Base-by-base conservation (phyloP, 2,113 vertebrate species). In the Trematomus loennbergii region DNA sequence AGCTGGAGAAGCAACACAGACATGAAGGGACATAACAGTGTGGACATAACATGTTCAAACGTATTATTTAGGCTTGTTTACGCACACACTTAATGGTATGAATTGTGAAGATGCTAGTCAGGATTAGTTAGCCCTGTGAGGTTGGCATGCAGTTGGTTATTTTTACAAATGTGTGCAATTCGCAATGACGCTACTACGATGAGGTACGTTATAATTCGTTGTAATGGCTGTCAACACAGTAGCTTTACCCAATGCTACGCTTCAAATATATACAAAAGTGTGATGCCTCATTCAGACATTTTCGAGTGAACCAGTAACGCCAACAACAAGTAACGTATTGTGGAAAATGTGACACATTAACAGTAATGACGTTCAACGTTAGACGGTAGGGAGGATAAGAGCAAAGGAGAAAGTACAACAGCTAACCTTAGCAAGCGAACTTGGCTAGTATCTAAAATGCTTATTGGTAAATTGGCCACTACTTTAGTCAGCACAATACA, bases 311-410 rank as follows among this genome's bases (percentile, higher is more conserved):
- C 0, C 33, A 76, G 10, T 1, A 13, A 9, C 25, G 29, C 29
- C 29, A 29, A 29, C 29, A 29, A 29, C 29, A 29, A 8, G 36
- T 40, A 40, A 40, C 17, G 54, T 17, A 9, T 70, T 17, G 10
- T 40, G 79, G 82, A 76, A 85, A 80, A 50, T 74, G 13, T 71
- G 76, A 78, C 46, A 46, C 18, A 3, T 3, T 9, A 0, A 9
- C 70, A 69, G 0, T 33, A 36, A 16, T 9, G 12, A 65, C 6
- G 0, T 15, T 1, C 12, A 6, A 40, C 36, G 36, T 40, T 40
- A 53, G 25, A 0, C n/a, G 46, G 36, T 9, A 52, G 25, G 25
- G 63, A 58, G 18, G 20, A 48, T 6, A 1, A 9, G 50, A 17
- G 3, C 20, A 3, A 1, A 10, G 10, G 4, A n/a, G 0, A 53